phyloP scores from a whole-genome alignment of 2,797 vertebrate genomes.

The Enteromius viviparus region DNA sequence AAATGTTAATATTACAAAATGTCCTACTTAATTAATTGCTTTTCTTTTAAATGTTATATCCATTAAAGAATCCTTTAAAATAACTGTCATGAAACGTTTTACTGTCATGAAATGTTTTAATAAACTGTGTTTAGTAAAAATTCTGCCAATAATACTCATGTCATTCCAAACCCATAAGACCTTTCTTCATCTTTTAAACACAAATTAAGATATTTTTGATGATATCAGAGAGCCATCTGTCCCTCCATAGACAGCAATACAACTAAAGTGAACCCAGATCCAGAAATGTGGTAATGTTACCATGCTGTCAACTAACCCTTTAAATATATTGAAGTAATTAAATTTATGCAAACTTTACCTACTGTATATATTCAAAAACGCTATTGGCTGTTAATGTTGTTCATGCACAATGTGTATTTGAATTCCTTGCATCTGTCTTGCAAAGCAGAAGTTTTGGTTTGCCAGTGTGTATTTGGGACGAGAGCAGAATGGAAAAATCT shows the following conservation, averaged over 20 bases:
- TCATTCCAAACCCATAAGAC: no score
- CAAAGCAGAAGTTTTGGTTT: constrained; percentile 60
- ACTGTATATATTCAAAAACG: background rate
- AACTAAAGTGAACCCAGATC: no score
- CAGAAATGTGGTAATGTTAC: no score
- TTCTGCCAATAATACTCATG: no score
- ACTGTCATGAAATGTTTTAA: no score
- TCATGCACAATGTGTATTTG: background rate
- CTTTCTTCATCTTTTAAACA: no score
- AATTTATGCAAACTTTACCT: background rate
- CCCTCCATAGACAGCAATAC: no score
- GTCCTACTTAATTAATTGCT: background rate
- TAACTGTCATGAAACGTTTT: background rate
- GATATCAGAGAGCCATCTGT: no score
- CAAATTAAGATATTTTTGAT: no score
- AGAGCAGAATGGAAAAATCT: constrained; percentile 77
- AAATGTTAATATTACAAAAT: background rate
- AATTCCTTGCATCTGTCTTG: constrained; percentile 40
- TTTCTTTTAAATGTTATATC: background rate
- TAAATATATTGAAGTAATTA: background rate
- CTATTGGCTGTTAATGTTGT: background rate
- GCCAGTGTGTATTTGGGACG: constrained; percentile 60
- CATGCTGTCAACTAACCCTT: no score
- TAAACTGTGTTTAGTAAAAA: no score
- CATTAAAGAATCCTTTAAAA: background rate